A percentile compares a stretch with the other conserved stretches of the same genome.
These are phyloP conservation scores for Isotomurus palustris DNA, from an alignment of 2,888 invertebrate genomes.

Conservation along the genomic window DNA sequence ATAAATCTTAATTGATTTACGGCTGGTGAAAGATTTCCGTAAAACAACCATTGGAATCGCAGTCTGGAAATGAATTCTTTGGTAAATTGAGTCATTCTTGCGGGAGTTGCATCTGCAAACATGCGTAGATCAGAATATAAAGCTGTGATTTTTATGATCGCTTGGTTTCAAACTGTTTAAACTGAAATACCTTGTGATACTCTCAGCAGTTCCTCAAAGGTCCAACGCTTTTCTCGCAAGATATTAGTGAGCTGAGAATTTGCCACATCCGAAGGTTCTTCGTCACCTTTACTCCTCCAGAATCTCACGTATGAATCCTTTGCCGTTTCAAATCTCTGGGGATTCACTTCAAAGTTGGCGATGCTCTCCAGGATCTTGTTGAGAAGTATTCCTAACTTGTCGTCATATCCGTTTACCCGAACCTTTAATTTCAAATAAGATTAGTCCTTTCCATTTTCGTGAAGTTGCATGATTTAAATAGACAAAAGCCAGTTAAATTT, in stretches of 20 bases:
- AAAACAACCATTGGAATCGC: constrained; percentile 81
- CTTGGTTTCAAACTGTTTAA: too few species aligned
- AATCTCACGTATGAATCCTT: constrained; percentile 80
- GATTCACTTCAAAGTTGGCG: constrained; percentile 73
- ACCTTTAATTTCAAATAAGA: constrained; percentile 57
- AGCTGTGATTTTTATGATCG: too few species aligned
- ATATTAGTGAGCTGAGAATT: constrained; percentile 73
- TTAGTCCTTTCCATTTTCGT: not conserved
- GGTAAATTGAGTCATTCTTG: constrained; percentile 70
- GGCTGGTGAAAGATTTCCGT: constrained; percentile 65
- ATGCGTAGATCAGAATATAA: constrained; percentile 4
- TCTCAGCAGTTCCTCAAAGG: constrained; percentile 76
- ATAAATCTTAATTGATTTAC: too few species aligned
- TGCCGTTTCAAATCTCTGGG: constrained; percentile 72
- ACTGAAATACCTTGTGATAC: too few species aligned
- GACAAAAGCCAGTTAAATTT: constrained; percentile 34
- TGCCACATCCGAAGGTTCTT: constrained; percentile 69
- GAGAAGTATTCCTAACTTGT: constrained; percentile 77
- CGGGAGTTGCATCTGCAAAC: constrained; percentile 67
- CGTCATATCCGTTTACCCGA: constrained; percentile 78
- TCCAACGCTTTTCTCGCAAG: constrained; percentile 80
- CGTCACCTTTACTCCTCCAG: constrained; percentile 82
- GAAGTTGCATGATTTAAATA: not conserved
- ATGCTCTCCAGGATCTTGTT: constrained; percentile 80
- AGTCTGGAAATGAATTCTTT: constrained; percentile 72